Percentiles rank a stretch among this genome's conserved stretches.
phyloP scores from a whole-genome alignment of 2,797 vertebrate genomes.

The Paguma larvata region DNA sequence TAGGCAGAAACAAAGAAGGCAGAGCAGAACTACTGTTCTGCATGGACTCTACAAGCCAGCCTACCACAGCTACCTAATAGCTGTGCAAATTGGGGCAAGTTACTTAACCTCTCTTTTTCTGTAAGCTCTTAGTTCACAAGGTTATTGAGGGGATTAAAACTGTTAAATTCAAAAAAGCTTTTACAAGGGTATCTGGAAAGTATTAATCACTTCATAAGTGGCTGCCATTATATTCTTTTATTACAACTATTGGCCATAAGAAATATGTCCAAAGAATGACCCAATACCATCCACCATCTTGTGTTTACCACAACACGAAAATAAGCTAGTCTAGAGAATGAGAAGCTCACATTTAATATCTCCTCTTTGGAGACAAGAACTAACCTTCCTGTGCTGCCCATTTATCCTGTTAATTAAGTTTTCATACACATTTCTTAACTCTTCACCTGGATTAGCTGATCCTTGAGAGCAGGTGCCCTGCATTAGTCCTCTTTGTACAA shows the following conservation, averaged over 20 bases:
- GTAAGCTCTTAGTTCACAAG: background rate
- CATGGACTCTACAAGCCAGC: background rate
- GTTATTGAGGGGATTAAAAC: background rate
- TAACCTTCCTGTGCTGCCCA: background rate
- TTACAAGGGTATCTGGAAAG: slow-evolving; percentile 17
- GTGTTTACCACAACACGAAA: background rate
- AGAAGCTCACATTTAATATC: background rate
- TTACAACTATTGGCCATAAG: background rate
- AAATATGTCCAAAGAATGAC: background rate
- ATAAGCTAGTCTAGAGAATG: background rate
- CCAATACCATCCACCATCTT: background rate
- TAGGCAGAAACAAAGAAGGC: background rate
- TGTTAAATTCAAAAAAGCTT: background rate
- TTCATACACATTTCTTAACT: slow-evolving; percentile 43
- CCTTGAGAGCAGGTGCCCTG: slow-evolving; percentile 27
- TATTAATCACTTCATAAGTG: background rate
- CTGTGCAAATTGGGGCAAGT: background rate
- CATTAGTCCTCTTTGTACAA: background rate
- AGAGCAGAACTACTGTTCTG: background rate
- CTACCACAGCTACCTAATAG: background rate
- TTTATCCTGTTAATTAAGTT: slow-evolving; percentile 14
- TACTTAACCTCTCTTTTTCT: background rate
- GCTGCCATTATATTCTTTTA: background rate
- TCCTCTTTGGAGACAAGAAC: background rate
- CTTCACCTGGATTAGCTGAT: slow-evolving; percentile 49